A percentile compares a stretch with the other conserved stretches of the same genome.
Evolutionary conservation across 2,888 invertebrate genomes (phyloP).

Genomic region (Rhagonycha fulva): DNA sequence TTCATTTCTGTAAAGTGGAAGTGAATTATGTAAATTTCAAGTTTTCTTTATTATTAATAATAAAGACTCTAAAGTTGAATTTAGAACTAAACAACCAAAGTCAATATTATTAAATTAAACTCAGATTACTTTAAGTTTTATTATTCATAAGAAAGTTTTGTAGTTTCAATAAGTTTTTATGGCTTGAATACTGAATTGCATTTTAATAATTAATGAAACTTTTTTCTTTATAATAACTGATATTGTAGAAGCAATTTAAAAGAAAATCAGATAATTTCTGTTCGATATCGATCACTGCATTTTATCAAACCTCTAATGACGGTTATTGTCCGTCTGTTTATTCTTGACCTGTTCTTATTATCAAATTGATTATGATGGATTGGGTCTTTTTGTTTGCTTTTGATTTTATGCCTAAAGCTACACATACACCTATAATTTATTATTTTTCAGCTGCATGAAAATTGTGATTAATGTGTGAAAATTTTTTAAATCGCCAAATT

Average conservation of each 20-base stretch:
- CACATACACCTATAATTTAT: neutral
- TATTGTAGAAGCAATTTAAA: neutral
- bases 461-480: slow-evolving; percentile 1
- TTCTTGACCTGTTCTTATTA: slow-evolving; percentile 1
- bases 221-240: neutral
- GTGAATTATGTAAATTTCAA: neutral
- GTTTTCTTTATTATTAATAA: neutral
- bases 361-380: slow-evolving; percentile 29
- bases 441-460: neutral
- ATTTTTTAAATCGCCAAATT: neutral
- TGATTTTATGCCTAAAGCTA: neutral
- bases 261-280: neutral
- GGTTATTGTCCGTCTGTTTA: neutral
- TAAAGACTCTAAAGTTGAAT: neutral
- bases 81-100: neutral
- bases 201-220: neutral
- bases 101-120: neutral
- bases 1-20: neutral
- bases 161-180: neutral
- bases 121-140: neutral
- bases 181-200: neutral
- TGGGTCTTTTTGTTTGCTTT: slow-evolving; percentile 10
- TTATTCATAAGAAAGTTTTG: neutral
- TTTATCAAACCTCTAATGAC: neutral
- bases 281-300: neutral